Evolutionary conservation across 1,140 invertebrate species (phyloP), one percentile per base, ranked within the genome.

Genomic region (Drosophila guanche): DNA sequence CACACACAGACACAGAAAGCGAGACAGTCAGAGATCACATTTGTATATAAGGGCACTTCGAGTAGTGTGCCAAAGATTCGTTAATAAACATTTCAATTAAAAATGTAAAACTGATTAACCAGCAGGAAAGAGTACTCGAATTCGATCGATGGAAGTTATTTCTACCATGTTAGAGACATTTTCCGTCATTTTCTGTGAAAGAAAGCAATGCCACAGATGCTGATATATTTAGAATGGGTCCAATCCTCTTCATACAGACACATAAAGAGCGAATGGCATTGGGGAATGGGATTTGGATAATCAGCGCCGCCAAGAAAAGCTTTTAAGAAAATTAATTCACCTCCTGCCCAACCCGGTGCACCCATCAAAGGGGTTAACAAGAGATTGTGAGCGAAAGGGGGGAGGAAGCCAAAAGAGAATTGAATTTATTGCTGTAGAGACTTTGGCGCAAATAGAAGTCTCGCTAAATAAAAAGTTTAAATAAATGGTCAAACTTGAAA

Each of bases 271-370:
- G 20, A 10, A 25, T n/a, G 16, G n/a, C 41, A 20, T 20, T 16
- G 45, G 25, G 53, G 23, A 29, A 14, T 45, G 70, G 68, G 47
- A 53, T 54, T 71, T 40, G 76, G 83, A 88, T 88, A 88, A 88
- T 88, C 83, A 88, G 78, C 83, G 60, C 74, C 70, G 78, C 78
- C 83, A 88, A 88, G 83, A 81, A 88, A 88, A 76, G 83, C 83
- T 88, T 88, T 88, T 88, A 88, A 88, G 83, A 88, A 88, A 88
- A 88, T 88, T 88, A 88, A 88, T 88, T 88, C 78, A 54, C 66
- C 77, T 79, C 79, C 71, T 25, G 56, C 70, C 81, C 63, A 33
- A 10, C 42, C 25, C 4, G 27, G 22, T 42, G 10, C 6, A 29
- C 27, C 33, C 7, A 29, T 16, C 33, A 62, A 86, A 86, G 76